Evolutionary conservation across 1,140 invertebrate genomes (phyloP).

Genomic region (Papilio polyxenes): DNA sequence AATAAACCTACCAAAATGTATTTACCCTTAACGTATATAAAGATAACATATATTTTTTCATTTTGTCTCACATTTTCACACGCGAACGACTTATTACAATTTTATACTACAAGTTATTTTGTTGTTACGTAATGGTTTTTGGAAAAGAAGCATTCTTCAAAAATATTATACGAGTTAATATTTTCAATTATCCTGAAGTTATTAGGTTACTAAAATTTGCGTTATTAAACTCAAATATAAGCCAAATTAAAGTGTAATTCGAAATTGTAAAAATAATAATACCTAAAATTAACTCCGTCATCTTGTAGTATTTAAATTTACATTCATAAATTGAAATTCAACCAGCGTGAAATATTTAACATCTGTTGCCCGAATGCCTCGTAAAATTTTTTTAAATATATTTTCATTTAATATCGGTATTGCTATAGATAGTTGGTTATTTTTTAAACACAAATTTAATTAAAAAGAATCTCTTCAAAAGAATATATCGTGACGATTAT

Average conservation of each 20-base stretch:
- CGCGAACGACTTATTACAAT: too few relatives aligned
- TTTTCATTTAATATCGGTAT: neutral
- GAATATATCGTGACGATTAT: neutral
- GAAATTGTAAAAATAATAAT: too few relatives aligned
- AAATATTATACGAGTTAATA: too few relatives aligned
- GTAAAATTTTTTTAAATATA: neutral
- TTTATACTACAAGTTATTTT: too few relatives aligned
- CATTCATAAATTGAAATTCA: slow-evolving; percentile 24
- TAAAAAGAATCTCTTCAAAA: neutral
- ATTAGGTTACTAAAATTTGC: too few relatives aligned
- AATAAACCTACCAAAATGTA: neutral
- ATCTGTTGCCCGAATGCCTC: slow-evolving; percentile 6
- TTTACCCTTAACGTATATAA: neutral
- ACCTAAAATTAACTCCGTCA: too few relatives aligned
- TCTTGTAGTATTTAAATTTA: slow-evolving; percentile 9
- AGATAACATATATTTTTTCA: too few relatives aligned
- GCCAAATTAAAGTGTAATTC: too few relatives aligned
- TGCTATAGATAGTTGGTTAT: neutral
- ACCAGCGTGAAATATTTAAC: slow-evolving; percentile 12
- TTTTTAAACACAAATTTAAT: neutral
- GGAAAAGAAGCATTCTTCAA: too few relatives aligned
- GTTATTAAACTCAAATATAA: too few relatives aligned
- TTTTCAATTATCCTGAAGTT: too few relatives aligned
- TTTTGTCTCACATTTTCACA: neutral
- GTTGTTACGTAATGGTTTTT: too few relatives aligned